phyloP scores from a whole-genome alignment of 2,888 invertebrate species.

The Sialis fuliginosa region DNA sequence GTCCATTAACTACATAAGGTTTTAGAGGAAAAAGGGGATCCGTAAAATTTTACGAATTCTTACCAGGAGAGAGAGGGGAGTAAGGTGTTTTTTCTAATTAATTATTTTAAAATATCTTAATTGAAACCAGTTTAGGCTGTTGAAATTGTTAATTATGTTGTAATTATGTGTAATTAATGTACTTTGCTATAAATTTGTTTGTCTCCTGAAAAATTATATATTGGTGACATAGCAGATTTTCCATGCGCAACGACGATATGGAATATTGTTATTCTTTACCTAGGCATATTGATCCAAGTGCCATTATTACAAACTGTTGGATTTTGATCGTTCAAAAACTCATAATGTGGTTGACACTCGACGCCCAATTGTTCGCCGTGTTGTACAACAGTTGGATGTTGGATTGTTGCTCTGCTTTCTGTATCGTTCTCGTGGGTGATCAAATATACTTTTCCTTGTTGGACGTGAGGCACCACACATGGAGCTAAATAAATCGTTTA shows the following conservation, averaged over 20 bases:
- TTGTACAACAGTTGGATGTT: slow-evolving; percentile 39
- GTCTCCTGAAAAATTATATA: neutral
- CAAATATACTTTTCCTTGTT: slow-evolving; percentile 55
- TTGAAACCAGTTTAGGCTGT: no score
- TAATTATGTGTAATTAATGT: no score
- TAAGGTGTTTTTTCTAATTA: no score
- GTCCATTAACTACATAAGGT: no score
- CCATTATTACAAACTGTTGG: slow-evolving; percentile 83
- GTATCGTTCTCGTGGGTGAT: slow-evolving; percentile 34
- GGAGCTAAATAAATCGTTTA: slow-evolving; percentile 41
- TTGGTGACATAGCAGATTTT: neutral
- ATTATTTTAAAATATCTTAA: no score
- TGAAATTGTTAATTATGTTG: no score
- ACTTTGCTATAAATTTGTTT: neutral
- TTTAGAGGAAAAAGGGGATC: no score
- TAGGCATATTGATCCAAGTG: slow-evolving; percentile 84
- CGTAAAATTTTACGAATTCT: no score
- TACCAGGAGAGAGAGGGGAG: no score
- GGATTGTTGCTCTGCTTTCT: slow-evolving; percentile 25
- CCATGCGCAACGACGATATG: neutral
- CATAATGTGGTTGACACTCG: slow-evolving; percentile 70
- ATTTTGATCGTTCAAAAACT: slow-evolving; percentile 58
- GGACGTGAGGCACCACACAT: slow-evolving; percentile 80
- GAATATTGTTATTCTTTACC: slow-evolving; percentile 1
- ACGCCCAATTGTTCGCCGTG: slow-evolving; percentile 59